These are phyloP conservation scores for Leptatherina wallacei DNA, from an alignment of 2,797 vertebrate species.

Conservation along the genomic window DNA sequence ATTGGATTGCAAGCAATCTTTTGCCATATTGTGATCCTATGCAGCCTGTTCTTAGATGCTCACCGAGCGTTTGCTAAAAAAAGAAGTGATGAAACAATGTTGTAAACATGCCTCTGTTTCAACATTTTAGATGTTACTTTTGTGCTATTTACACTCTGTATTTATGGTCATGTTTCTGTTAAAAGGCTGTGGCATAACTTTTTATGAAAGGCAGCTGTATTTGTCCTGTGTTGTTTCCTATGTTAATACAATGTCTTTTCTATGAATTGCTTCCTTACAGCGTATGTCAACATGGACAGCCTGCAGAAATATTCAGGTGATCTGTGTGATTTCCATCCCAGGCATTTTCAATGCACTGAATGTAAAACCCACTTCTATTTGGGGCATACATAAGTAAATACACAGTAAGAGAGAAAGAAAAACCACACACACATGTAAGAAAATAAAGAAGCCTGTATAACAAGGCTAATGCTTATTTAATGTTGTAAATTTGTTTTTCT, in stretches of 20 bases:
- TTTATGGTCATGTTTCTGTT: not conserved
- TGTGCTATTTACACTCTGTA: not conserved
- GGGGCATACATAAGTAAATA: not conserved
- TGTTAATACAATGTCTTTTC: not conserved
- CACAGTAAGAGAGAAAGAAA: not conserved
- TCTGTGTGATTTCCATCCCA: slow-evolving; percentile 83
- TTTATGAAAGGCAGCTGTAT: not conserved
- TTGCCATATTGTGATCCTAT: not conserved
- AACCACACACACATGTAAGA: not conserved
- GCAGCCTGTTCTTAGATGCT: not conserved
- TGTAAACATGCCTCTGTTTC: not conserved
- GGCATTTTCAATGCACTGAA: slow-evolving; percentile 72
- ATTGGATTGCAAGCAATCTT: not conserved
- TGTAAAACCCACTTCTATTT: slow-evolving; percentile 73
- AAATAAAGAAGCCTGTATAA: not conserved
- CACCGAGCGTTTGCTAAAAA: not conserved
- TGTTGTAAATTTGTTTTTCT: not conserved
- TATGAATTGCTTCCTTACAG: slow-evolving; percentile 65
- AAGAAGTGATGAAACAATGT: not conserved
- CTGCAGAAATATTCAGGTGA: slow-evolving; percentile 88
- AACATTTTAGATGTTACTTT: not conserved
- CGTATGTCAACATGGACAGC: slow-evolving; percentile 82
- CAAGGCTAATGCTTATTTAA: not conserved
- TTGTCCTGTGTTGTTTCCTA: not conserved
- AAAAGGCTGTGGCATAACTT: not conserved